These are phyloP conservation scores for Saimiri boliviensis DNA, from an alignment of 2,113 vertebrate genomes.

Conservation along the genomic window DNA sequence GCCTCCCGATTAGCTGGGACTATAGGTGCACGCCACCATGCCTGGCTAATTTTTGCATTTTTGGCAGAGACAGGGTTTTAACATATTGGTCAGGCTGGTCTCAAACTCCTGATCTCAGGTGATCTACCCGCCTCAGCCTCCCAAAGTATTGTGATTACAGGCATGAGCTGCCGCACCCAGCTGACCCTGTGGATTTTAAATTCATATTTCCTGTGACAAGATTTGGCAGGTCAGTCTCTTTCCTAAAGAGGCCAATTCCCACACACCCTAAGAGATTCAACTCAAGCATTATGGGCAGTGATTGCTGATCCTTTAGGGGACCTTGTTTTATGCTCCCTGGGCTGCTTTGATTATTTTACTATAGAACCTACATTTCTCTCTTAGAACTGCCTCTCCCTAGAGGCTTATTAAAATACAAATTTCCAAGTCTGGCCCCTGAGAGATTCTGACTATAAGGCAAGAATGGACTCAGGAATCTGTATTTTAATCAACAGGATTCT, in stretches of 20 bases:
- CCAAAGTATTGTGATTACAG: too few species aligned
- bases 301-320: neutral
- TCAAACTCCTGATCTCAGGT: too few species aligned
- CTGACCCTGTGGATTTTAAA: neutral
- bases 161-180: rapidly evolving
- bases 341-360: neutral
- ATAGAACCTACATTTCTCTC: neutral
- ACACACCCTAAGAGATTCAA: neutral
- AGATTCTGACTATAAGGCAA: neutral
- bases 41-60: too few species aligned
- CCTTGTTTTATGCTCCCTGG: neutral
- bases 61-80: too few species aligned
- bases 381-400: neutral
- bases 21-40: too few species aligned
- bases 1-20: too few species aligned
- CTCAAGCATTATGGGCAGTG: neutral
- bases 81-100: too few species aligned
- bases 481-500: neutral
- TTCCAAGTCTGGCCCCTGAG: neutral
- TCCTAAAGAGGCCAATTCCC: neutral
- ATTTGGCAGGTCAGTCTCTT: neutral
- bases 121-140: too few species aligned
- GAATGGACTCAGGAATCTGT: neutral
- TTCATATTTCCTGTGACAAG: neutral
- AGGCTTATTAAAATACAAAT: neutral